Conservation (phyloP, 2,888 invertebrate genomes). For the Galerucella nymphaeae region DNA sequence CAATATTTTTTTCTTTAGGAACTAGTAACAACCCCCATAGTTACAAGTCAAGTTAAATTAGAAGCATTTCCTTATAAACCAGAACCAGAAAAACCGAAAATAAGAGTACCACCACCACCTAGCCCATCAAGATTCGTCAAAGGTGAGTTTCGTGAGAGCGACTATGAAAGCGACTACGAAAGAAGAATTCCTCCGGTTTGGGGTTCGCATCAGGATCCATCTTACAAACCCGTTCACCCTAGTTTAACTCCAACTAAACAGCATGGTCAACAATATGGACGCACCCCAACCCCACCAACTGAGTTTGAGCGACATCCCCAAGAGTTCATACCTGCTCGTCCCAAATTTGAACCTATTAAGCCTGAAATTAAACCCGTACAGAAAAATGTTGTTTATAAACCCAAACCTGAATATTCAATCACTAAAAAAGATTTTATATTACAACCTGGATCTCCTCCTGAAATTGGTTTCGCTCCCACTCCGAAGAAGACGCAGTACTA, state of each 20-base stretch:
- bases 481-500: constrained; percentile 68
- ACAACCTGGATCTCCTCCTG: constrained; percentile 71
- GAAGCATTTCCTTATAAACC: constrained; percentile 66
- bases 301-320: constrained; percentile 69
- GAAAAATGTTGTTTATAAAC: constrained; percentile 66
- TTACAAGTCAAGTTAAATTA: constrained; percentile 63
- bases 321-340: constrained; percentile 63
- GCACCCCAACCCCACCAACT: constrained; percentile 70
- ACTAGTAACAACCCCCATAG: constrained; percentile 67
- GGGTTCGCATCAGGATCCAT: constrained; percentile 69
- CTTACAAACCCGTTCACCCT: constrained; percentile 71
- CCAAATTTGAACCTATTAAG: constrained; percentile 71
- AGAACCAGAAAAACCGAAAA: constrained; percentile 60
- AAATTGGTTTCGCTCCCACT: constrained; percentile 69
- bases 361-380: constrained; percentile 62
- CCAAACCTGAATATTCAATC: constrained; percentile 64
- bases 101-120: constrained; percentile 67
- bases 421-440: constrained; percentile 63
- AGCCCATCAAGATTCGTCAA: constrained; percentile 76
- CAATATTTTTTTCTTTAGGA: constrained; percentile 63
- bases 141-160: constrained; percentile 75
- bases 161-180: constrained; percentile 79
- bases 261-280: constrained; percentile 64
- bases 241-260: constrained; percentile 67
- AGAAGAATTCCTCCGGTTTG: constrained; percentile 73